Evolutionary conservation across 2,888 invertebrate genomes (phyloP).

Genomic region (Allacma fusca): DNA sequence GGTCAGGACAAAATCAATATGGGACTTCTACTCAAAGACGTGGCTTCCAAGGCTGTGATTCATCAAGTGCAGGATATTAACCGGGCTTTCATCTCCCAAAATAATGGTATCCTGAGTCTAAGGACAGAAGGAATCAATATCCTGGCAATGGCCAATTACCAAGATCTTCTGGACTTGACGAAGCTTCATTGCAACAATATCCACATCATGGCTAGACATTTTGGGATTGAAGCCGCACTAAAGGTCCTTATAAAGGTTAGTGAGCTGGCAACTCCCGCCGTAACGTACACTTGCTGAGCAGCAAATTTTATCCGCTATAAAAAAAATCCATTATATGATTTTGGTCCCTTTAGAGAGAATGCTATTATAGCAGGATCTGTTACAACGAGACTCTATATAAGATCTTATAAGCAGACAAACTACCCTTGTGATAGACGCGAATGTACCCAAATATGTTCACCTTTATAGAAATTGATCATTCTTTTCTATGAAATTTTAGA

Average conservation of each 20-base stretch:
- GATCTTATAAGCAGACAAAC: no score
- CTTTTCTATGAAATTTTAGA: no score
- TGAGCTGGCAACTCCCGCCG: no score
- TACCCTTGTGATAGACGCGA: no score
- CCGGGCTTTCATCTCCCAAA: constrained; percentile 79
- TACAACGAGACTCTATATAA: no score
- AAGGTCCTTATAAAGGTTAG: constrained; percentile 68
- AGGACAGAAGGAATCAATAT: constrained; percentile 97
- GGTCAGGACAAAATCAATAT: constrained; percentile 76
- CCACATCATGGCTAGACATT: constrained; percentile 85
- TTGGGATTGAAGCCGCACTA: constrained; percentile 96
- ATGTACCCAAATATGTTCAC: no score
- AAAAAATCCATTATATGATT: no score
- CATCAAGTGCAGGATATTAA: constrained; percentile 82
- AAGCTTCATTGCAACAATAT: constrained; percentile 92
- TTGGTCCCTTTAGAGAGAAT: no score
- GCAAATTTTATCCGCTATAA: no score
- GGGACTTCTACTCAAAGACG: constrained; percentile 75
- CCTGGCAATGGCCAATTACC: constrained; percentile 82
- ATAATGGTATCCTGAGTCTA: constrained; percentile 68
- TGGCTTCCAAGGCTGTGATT: constrained; percentile 77
- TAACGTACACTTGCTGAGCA: no score
- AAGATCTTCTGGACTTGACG: constrained; percentile 79
- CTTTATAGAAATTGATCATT: no score
- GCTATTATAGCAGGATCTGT: no score